Base-by-base conservation (phyloP, 2,113 vertebrate genomes). In the Sardina pilchardus region DNA sequence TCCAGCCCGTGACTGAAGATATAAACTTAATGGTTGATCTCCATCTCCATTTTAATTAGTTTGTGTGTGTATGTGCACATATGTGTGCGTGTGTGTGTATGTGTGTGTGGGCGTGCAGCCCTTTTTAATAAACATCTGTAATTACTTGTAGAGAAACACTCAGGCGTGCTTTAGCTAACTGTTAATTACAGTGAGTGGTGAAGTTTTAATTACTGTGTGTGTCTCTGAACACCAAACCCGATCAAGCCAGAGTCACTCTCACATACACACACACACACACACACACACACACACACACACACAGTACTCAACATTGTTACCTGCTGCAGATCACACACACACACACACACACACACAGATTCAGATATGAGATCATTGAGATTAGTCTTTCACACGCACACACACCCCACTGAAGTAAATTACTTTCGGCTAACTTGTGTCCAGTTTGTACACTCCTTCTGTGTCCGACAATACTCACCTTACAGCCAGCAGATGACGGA, bases 171-270 rank as follows among this genome's bases (percentile, higher is more conserved):
- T 86, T 86, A 88, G 83, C 88, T 14, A 86, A 87, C 82, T 86
- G 81, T 85, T 88, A 88, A 87, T 89, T 89, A 89, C 82, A 26
- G 81, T 82, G 81, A 63, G 71, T 84, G 44, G 85, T 80, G 81
- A 84, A 84, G 81, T 78, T 86, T 85, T 89, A 89, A 89, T 89
- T 83, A 85, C 80, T 81, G 67, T 71, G 67, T 81, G 81, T 71
- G 82, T n/a, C 19, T 86, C 84, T 87, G 26, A 86, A 82, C 81
- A 36, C 83, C 81, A 75, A 86, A 86, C 63, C 63, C 82, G 82
- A 87, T 43, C 14, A 81, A 86, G 82, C 82, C 75, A 81, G 39
- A 30, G 53, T 6, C 53, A 80, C 36, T 26, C 36, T 17, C 16
- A 67, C 48, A 39, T 50, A 34, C 24, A 81, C 47, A n/a, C 43